phyloP scores from a whole-genome alignment of 2,888 invertebrate genomes.

The Tiliacea citrago region DNA sequence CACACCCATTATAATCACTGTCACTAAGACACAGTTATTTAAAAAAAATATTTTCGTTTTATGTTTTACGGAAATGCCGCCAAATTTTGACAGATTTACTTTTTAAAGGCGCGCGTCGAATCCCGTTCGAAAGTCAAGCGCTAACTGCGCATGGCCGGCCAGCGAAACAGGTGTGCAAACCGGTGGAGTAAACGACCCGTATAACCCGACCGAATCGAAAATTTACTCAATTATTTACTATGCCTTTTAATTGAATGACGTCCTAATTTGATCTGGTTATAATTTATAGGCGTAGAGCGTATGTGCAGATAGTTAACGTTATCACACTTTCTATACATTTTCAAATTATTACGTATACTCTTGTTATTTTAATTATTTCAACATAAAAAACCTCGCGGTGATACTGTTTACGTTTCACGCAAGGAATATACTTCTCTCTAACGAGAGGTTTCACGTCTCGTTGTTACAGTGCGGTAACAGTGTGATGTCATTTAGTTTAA shows the following conservation, averaged over 20 bases:
- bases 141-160: slow-evolving; percentile 82
- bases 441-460: too few relatives aligned
- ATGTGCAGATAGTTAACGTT: slow-evolving; percentile 54
- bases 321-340: slow-evolving; percentile 65
- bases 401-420: slow-evolving; percentile 9
- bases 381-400: slow-evolving; percentile 15
- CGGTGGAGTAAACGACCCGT: slow-evolving; percentile 74
- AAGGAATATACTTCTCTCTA: too few relatives aligned
- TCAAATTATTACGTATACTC: slow-evolving; percentile 48
- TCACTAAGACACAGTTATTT: slow-evolving; percentile 53
- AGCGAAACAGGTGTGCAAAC: slow-evolving; percentile 80
- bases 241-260: slow-evolving; percentile 63
- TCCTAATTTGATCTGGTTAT: slow-evolving; percentile 55
- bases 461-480: slow-evolving; percentile 5
- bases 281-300: slow-evolving; percentile 52
- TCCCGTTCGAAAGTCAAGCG: slow-evolving; percentile 88
- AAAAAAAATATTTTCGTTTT: slow-evolving; percentile 42
- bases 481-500: slow-evolving; percentile 20
- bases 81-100: slow-evolving; percentile 67
- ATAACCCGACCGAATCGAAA: slow-evolving; percentile 75
- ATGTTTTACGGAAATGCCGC: slow-evolving; percentile 69
- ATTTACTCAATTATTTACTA: slow-evolving; percentile 70
- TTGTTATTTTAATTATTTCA: slow-evolving; percentile 46
- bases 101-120: slow-evolving; percentile 73
- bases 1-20: slow-evolving; percentile 67